A percentile compares a stretch with the other conserved stretches of the same genome.
Evolutionary conservation across 2,888 invertebrate species (phyloP).

Genomic region (Platycheirus rosarum): DNA sequence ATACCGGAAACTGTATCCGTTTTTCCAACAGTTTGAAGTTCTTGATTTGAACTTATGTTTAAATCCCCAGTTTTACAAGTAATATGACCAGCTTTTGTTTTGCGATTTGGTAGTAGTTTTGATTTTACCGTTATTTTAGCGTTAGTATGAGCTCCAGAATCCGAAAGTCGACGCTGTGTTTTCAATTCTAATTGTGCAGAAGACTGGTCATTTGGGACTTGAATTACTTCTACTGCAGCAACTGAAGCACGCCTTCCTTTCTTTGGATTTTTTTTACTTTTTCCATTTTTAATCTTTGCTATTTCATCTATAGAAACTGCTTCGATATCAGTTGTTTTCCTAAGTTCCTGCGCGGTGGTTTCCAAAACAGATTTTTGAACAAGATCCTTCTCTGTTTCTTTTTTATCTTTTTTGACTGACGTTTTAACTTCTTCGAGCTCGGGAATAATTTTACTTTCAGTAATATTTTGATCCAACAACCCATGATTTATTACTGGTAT

Average conservation of each 20-base stretch:
- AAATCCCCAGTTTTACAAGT: constrained; percentile 14
- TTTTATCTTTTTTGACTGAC: not conserved
- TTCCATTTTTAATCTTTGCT: constrained; percentile 28
- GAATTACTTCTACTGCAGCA: constrained; percentile 78
- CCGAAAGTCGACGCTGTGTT: constrained; percentile 79
- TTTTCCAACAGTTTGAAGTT: not conserved
- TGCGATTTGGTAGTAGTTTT: not conserved
- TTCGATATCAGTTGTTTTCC: too few species aligned
- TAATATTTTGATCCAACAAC: too few species aligned
- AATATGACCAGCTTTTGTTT: constrained; percentile 68
- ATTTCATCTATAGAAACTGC: not conserved
- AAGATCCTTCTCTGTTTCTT: not conserved
- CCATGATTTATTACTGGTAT: not conserved
- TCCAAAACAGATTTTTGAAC: not conserved
- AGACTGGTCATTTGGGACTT: constrained; percentile 30
- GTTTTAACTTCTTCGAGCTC: constrained; percentile 6
- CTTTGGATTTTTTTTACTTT: constrained; percentile 37
- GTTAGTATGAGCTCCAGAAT: constrained; percentile 79
- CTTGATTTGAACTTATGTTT: not conserved
- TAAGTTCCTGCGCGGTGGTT: too few species aligned
- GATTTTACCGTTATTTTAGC: constrained; percentile 7
- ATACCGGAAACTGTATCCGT: not conserved
- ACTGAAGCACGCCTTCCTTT: constrained; percentile 78
- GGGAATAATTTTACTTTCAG: constrained; percentile 41
- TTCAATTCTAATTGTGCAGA: constrained; percentile 60